A percentile compares a stretch with the other conserved stretches of the same genome.
phyloP scores from a whole-genome alignment of 1,140 invertebrate species.

The Drosophila rhopaloa region DNA sequence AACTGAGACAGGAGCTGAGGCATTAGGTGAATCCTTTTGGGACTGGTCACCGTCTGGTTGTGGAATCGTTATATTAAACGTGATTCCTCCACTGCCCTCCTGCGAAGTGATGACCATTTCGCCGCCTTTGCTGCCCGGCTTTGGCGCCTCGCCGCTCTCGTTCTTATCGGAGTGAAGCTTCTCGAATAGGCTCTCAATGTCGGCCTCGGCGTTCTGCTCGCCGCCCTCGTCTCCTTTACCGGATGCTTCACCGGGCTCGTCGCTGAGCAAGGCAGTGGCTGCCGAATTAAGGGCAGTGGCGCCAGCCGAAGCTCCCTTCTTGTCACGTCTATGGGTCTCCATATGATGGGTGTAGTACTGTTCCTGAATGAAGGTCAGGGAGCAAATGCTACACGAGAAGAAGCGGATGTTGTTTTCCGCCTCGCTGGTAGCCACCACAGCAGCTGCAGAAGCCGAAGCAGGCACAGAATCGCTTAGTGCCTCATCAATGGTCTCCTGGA shows the following conservation, averaged over 20 bases:
- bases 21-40: conserved; percentile 65
- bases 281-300: conserved; percentile 59
- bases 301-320: conserved; percentile 50
- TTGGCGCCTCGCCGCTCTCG: conserved; percentile 53
- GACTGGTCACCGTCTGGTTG: conserved; percentile 69
- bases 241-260: conserved; percentile 53
- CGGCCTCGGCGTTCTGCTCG: conserved; percentile 71
- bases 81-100: conserved; percentile 81
- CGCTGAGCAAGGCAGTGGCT: conserved; percentile 73
- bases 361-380: conserved; percentile 83
- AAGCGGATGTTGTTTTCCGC: conserved; percentile 80
- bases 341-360: conserved; percentile 84
- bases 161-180: conserved; percentile 84
- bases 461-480: conserved; percentile 76
- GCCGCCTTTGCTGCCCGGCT: conserved; percentile 40
- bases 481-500: conserved; percentile 84
- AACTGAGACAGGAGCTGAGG: conserved; percentile 73
- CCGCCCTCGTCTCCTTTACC: conserved; percentile 42
- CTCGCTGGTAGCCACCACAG: conserved; percentile 60
- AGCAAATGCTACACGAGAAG: conserved; percentile 84
- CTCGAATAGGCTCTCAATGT: conserved; percentile 84
- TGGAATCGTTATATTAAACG: conserved; percentile 84
- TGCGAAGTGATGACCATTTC: conserved; percentile 84
- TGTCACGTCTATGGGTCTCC: conserved; percentile 81
- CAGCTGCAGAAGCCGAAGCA: conserved; percentile 24